Evolutionary conservation across 2,888 invertebrate genomes (phyloP), one percentile per base, ranked within the genome.

Genomic region (Oscheius onirici): DNA sequence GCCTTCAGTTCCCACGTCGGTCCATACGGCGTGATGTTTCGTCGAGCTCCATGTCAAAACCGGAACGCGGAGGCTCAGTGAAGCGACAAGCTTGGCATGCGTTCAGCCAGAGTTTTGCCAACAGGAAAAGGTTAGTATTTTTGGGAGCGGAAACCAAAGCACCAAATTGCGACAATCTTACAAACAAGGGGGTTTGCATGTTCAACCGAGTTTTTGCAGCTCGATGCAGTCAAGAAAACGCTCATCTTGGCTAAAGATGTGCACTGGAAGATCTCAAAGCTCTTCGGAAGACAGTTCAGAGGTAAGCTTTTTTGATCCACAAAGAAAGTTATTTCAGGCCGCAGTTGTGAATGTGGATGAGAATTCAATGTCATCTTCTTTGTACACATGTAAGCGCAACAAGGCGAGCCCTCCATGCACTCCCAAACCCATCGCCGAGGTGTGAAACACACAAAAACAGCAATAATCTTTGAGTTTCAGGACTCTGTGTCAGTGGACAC

Each of bases 221-320:
- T 63, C 63, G 6, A 46, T 63, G 26, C 63, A 63, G 44, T 63
- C 63, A 10, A 24, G 63, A 49, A 63, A 63, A 46, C 26, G 63
- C 8, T 46, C 63, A 0, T 65, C 65, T 10, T 65, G 71, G 72
- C 41, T 66, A 34, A 70, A 79, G 22, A 78, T 77, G 57, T 85
- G 85, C 63, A 82, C 84, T 0, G 80, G 83, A 3, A 78, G 78
- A 24, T 79, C 81, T 49, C 81, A 82, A 54, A 77, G 80, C n/a
- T 79, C 80, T 13, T 82, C 82, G 1, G 85, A 85, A 67, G 84
- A 84, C 26, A 78, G 77, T 34, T 83, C 84, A 26, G 84, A 84
- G 67, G 72, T 77, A 34, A 52, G 34, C n/a, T n/a, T n/a, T n/a
- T n/a, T n/a, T n/a, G 26, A 20, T 13, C 55, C 55, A 55, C 28